Conservation (phyloP, 2,113 vertebrate genomes). For the Pao palembangensis region DNA sequence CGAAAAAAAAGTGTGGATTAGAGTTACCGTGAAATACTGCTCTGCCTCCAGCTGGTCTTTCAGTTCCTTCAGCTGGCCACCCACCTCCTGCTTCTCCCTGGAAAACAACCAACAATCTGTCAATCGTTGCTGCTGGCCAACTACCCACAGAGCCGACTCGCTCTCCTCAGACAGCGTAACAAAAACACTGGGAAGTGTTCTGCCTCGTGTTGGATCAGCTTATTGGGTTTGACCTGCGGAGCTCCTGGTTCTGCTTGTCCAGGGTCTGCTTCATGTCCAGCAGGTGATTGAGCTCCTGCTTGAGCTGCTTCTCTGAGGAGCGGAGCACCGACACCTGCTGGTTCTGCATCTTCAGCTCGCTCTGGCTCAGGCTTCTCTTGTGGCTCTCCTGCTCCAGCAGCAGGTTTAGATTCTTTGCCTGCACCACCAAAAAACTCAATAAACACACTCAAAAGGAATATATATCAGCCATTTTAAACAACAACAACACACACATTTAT, state of each 20-base stretch:
- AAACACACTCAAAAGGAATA: neutral
- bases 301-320: constrained; percentile 92
- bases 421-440: constrained; percentile 35
- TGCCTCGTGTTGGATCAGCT: neutral
- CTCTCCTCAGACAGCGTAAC: constrained; percentile 8
- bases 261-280: constrained; percentile 87
- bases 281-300: constrained; percentile 93
- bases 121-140: constrained; percentile 32
- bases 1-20: constrained; percentile 47
- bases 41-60: constrained; percentile 98
- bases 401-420: constrained; percentile 85
- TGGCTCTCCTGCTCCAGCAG: constrained; percentile 93
- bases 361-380: constrained; percentile 84
- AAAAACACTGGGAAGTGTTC: too few relatives aligned
- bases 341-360: constrained; percentile 88
- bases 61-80: constrained; percentile 97
- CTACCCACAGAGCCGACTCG: constrained; percentile 28
- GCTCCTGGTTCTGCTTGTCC: constrained; percentile 90
- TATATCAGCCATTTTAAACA: too few relatives aligned
- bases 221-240: constrained; percentile 79
- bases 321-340: constrained; percentile 85
- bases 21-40: constrained; percentile 95
- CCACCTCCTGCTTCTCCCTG: constrained; percentile 94
- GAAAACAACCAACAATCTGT: constrained; percentile 51
- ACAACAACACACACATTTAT: too few relatives aligned